Base-by-base conservation (phyloP, 2,113 vertebrate genomes). In the Heterotis niloticus region DNA sequence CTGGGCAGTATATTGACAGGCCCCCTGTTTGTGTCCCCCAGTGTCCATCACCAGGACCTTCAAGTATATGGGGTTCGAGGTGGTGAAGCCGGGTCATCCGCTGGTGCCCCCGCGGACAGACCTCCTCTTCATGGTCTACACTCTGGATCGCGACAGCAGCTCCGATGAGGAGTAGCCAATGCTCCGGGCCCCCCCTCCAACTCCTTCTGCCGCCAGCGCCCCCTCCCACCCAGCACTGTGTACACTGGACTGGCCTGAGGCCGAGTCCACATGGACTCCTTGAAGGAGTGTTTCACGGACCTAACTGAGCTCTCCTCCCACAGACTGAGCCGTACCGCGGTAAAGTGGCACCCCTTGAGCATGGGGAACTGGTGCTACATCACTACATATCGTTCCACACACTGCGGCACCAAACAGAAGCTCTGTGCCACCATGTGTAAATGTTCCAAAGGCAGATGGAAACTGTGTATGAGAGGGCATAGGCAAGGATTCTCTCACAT, bases 61-160 rank as follows among this genome's bases (percentile, higher is more conserved):
- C 92, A 95, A 95, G 91, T 99, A 97, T 90, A 85, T 99, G 92
- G 97, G 97, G 88, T 98, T 98, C 85, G 95, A 98, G 90, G 93
- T 97, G 76, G 96, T 99, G 87, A 94, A 95, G 84, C 97, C 97
- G 24, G 97, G 94, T 44, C 94, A 96, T 85, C 96, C 96, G 17
- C 90, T 92, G 82, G 95, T 98, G 64, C 97, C 96, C 0, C 88
- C 90, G 0, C 93, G 93, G 82, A 93, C 96, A 3, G 96, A 98
- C 1, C 93, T 98, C 88, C 92, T 95, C 91, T 99, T 98, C 88
- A 98, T 99, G 97, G 94, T 95, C 87, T 99, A 99, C 87, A 88
- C 95, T 82, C 91, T 98, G 93, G 97, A 99, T 73, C 93, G 90
- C 91, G 95, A 93, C 92, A 96, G 94, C 89, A 95, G 94, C 88